Evolutionary conservation across 2,888 invertebrate species (phyloP), one percentile per base, ranked within the genome.

Genomic region (Schrankia costaestrigalis): DNA sequence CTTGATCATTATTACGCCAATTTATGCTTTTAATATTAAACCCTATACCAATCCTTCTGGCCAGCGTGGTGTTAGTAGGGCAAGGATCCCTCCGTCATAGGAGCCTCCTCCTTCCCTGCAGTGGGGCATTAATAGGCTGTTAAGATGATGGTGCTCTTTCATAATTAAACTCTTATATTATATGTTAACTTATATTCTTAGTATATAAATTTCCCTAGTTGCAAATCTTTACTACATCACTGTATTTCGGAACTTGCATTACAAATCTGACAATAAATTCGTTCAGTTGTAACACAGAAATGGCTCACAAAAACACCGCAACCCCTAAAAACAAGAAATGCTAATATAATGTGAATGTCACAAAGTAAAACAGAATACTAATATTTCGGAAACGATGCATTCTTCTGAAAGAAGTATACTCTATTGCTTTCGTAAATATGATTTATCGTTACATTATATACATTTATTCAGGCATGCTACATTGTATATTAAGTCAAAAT

Each of bases 401-500:
- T 51, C 17, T 35, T 27, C 17, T 22, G 29, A 49, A 41, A 36
- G 45, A 38, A 44, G 39, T 26, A 26, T 39, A 37, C 31, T 41
- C 35, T 42, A 48, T 45, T 26, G 28, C 36, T n/a, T n/a, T n/a
- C n/a, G n/a, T n/a, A n/a, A n/a, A n/a, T 30, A 33, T 58, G 56
- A 63, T 63, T 61, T 61, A 62, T 55, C 53, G 50, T 50, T 42
- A 40, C 43, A 36, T 56, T 56, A 56, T 46, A 49, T 32, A 37
- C 42, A 41, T 60, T 53, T 50, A 56, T 61, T 59, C 53, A 45
- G 42, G 42, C 49, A 54, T 60, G 43, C 51, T 33, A 45, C 52
- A 46, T 33, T n/a, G n/a, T n/a, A n/a, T n/a, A n/a, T n/a, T n/a
- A n/a, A n/a, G n/a, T n/a, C n/a, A n/a, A n/a, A n/a, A n/a, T n/a